phyloP scores from a whole-genome alignment of 2,797 vertebrate species.

The Typhlichthys subterraneus region DNA sequence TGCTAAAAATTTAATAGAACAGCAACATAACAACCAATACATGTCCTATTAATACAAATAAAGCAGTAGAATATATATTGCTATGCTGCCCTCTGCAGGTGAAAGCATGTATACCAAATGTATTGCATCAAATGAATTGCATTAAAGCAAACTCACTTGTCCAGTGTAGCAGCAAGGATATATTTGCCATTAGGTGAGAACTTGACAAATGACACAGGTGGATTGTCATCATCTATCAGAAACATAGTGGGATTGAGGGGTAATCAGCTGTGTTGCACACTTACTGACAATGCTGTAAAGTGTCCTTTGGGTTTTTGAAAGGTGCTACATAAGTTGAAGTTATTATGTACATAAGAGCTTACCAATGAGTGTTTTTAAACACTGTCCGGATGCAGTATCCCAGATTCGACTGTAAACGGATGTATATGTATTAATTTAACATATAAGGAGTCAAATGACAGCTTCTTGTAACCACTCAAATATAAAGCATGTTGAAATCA shows the following conservation, averaged over 20 bases:
- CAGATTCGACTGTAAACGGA: conserved; percentile 88
- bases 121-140: neutral
- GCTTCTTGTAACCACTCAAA: too few relatives aligned
- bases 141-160: conserved; percentile 85
- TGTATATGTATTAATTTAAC: neutral
- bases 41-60: neutral
- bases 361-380: conserved; percentile 99
- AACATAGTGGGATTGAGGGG: conserved; percentile 13
- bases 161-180: conserved; percentile 96
- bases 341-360: conserved; percentile 47
- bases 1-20: conserved; percentile 72
- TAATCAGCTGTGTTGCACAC: neutral
- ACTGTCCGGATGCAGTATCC: conserved; percentile 98
- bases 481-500: too few relatives aligned
- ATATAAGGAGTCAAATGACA: too few relatives aligned
- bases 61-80: neutral
- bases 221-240: conserved; percentile 93
- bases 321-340: neutral
- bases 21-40: neutral
- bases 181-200: conserved; percentile 99
- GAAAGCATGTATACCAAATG: neutral
- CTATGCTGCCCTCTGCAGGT: conserved; percentile 51
- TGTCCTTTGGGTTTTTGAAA: neutral
- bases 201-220: conserved; percentile 97
- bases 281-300: neutral